Evolutionary conservation across 2,113 vertebrate species (phyloP).

Genomic region (Gorsachius goisagi): DNA sequence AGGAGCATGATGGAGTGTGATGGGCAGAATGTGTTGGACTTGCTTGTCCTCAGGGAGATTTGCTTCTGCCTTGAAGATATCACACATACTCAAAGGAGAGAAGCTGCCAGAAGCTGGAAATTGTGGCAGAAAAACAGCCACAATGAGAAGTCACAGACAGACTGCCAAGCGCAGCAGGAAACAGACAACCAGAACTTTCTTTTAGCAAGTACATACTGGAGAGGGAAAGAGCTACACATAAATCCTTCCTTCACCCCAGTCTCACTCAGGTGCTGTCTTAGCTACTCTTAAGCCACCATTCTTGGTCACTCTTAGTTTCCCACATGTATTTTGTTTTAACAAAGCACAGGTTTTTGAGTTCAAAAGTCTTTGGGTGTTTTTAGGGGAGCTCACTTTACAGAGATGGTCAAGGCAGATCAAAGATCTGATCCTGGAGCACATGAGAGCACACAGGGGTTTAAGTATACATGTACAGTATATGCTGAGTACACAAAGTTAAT

Average conservation of each 20-base stretch:
- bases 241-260: neutral
- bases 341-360: neutral
- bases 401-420: neutral
- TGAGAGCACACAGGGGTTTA: neutral
- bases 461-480: neutral
- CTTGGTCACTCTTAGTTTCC: neutral
- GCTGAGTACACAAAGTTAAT: neutral
- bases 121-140: neutral
- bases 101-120: neutral
- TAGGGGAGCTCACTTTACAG: neutral
- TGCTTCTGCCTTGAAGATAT: neutral
- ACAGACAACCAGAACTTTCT: neutral
- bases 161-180: neutral
- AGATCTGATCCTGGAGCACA: neutral
- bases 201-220: neutral
- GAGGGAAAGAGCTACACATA: neutral
- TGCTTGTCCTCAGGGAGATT: neutral
- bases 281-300: neutral
- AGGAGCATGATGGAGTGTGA: rapidly evolving
- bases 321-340: neutral
- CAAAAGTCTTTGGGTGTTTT: neutral
- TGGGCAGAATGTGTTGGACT: neutral
- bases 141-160: neutral
- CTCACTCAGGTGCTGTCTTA: neutral
- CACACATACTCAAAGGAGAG: neutral